Conservation (phyloP, 2,888 invertebrate genomes). For the Sipha maydis region DNA sequence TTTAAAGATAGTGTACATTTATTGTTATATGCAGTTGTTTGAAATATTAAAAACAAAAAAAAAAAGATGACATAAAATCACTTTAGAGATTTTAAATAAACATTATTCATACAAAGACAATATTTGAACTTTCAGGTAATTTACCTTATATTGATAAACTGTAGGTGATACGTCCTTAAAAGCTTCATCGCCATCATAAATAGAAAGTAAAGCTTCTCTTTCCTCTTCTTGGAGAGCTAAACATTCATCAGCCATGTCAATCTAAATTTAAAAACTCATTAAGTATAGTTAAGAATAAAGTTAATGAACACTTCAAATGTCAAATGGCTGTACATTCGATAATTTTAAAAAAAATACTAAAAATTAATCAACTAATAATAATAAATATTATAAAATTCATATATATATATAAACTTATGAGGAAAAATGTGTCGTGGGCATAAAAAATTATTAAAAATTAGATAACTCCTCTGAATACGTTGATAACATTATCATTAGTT, state of each 20-base stretch:
- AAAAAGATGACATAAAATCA: not conserved
- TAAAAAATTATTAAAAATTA: no score
- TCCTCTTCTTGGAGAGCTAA: slow-evolving; percentile 85
- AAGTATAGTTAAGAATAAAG: not conserved
- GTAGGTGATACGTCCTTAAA: slow-evolving; percentile 83
- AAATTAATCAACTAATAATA: not conserved
- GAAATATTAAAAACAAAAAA: not conserved
- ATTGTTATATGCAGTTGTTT: not conserved
- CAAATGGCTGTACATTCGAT: not conserved
- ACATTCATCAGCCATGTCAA: slow-evolving; percentile 70
- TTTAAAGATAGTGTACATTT: not conserved
- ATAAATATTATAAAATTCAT: not conserved
- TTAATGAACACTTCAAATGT: not conserved
- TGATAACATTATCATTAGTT: no score
- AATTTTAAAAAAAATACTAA: not conserved
- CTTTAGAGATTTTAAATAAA: not conserved
- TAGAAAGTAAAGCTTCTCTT: slow-evolving; percentile 88
- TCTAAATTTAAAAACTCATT: not conserved
- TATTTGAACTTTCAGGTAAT: not conserved
- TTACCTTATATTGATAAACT: slow-evolving; percentile 91
- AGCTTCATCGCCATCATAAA: slow-evolving; percentile 90
- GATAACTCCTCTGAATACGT: no score
- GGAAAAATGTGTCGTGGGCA: no score
- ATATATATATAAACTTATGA: no score
- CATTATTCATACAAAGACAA: not conserved